Evolutionary conservation across 2,113 vertebrate species (phyloP), one percentile per base, ranked within the genome.

Genomic region (Rhea americana): DNA sequence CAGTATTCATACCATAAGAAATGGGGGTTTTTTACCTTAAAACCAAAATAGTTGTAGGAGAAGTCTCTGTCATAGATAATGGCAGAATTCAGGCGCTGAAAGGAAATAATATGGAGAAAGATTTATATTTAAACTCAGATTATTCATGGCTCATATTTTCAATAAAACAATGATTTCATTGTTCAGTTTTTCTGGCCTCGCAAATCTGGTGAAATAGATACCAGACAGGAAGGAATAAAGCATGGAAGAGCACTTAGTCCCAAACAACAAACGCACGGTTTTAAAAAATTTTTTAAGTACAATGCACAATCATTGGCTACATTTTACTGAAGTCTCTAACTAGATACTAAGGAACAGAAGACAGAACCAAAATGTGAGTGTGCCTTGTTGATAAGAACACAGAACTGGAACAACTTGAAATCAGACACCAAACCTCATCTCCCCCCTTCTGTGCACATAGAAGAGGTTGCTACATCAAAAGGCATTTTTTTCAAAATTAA

Each of bases 41-140:
- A 99, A 30, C 99, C 99, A 82, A 99, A 99, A 95, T 99, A 99
- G 97, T 99, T 99, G 95, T 99, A 99, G 92, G 99, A 99, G 96
- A 99, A 99, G 96, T 99, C 99, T 93, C 99, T 97, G 90, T 99
- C 99, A 4, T 98, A 99, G 96, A 99, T 99, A 87, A 99, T 99
- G 73, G 99, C 98, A 13, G 99, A 99, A 97, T 99, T 99, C 68
- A 99, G 97, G 65, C 98, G 98, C 99, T 99, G 92, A 39, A n/a
- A 82, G 51, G 62, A 71, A 79, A 92, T 4, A 87, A 75, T 2
- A 62, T 32, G 90, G 45, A 82, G 70, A 2, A 28, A 50, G 85
- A 51, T 5, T 37, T 30, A 59, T 50, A 19, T 15, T 70, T 14
- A 55, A 47, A 32, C 4, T 25, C 35, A 25, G 20, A 6, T 26